These are phyloP conservation scores for Noctilio leporinus DNA, from an alignment of 2,113 vertebrate species.

Conservation along the genomic window DNA sequence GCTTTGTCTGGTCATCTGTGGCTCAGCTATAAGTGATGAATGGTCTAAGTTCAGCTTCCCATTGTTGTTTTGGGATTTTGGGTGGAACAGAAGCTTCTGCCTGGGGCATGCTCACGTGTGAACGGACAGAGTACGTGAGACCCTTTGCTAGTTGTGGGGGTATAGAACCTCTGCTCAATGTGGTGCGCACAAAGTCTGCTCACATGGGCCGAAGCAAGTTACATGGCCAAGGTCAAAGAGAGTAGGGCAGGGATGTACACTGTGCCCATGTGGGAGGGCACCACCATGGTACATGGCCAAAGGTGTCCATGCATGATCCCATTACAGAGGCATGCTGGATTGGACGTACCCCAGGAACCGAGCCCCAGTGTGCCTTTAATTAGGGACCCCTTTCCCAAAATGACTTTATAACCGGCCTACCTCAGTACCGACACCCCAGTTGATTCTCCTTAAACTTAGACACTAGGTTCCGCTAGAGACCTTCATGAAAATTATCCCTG, in stretches of 20 bases:
- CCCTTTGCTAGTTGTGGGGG: accelerated
- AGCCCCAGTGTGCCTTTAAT: neutral
- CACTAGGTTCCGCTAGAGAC: neutral
- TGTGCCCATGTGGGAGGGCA: neutral
- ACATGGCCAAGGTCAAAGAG: neutral
- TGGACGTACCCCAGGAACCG: neutral
- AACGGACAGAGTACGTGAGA: too few relatives aligned
- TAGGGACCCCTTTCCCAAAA: neutral
- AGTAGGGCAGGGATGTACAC: neutral
- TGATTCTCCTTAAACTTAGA: neutral
- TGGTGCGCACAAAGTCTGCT: neutral
- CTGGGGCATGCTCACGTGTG: accelerated
- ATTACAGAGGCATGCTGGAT: neutral
- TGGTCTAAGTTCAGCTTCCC: neutral
- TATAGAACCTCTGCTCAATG: neutral
- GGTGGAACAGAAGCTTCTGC: neutral
- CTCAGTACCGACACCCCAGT: neutral
- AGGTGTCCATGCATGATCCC: neutral
- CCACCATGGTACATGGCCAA: neutral
- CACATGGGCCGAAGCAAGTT: neutral
- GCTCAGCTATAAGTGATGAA: neutral
- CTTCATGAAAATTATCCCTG: neutral
- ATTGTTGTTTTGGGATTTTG: neutral
- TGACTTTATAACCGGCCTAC: neutral
- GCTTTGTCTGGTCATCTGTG: neutral